Evolutionary conservation across 2,888 invertebrate species (phyloP).

Genomic region (Lydus trimaculatus): DNA sequence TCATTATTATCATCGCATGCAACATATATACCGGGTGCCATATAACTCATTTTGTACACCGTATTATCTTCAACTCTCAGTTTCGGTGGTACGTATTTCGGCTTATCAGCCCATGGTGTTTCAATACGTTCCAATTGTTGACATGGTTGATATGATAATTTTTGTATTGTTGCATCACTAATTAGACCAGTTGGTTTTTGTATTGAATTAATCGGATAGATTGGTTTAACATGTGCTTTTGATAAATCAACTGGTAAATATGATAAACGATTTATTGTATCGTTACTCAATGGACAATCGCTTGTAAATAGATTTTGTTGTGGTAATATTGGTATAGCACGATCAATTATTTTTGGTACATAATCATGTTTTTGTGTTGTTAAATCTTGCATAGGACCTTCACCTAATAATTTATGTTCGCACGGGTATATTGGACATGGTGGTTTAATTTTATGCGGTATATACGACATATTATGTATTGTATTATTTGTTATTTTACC

Average conservation of each 20-base stretch:
- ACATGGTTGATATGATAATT: slow-evolving; percentile 63
- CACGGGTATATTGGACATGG: slow-evolving; percentile 67
- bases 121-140: slow-evolving; percentile 55
- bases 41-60: slow-evolving; percentile 68
- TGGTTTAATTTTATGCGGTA: slow-evolving; percentile 66
- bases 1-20: slow-evolving; percentile 66
- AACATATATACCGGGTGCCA: slow-evolving; percentile 67
- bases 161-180: slow-evolving; percentile 55
- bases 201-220: slow-evolving; percentile 50
- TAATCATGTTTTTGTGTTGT: slow-evolving; percentile 79
- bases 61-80: slow-evolving; percentile 66
- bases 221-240: slow-evolving; percentile 50
- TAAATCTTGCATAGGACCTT: slow-evolving; percentile 73
- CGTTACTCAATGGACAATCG: slow-evolving; percentile 59
- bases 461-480: slow-evolving; percentile 65
- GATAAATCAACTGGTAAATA: slow-evolving; percentile 61
- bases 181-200: slow-evolving; percentile 51
- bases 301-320: slow-evolving; percentile 53
- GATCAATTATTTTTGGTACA: slow-evolving; percentile 68
- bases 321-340: slow-evolving; percentile 59
- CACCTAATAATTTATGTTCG: slow-evolving; percentile 68
- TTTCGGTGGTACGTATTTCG: slow-evolving; percentile 58
- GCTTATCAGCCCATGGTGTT: slow-evolving; percentile 59
- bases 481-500: slow-evolving; percentile 63
- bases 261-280: slow-evolving; percentile 67